A percentile compares a stretch with the other conserved stretches of the same genome.
These are phyloP conservation scores for Paraescarpia echinospica DNA, from an alignment of 1,140 invertebrate genomes.

Conservation along the genomic window DNA sequence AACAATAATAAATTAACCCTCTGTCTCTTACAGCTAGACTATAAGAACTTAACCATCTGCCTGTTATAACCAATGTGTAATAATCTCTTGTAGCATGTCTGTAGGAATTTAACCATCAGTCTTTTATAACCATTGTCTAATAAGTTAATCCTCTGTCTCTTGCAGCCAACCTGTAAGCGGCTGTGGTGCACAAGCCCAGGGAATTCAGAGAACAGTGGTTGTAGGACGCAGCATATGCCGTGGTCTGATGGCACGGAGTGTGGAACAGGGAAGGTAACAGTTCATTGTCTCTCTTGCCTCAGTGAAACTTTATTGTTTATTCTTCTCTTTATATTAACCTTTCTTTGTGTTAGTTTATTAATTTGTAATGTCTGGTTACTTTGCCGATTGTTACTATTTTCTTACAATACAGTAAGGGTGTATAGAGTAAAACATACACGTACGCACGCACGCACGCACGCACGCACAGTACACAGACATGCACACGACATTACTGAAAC, in stretches of 20 bases:
- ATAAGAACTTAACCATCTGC: no score
- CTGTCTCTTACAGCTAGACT: not conserved
- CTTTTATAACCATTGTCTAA: not conserved
- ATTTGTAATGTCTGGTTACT: not conserved
- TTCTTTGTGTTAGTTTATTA: not conserved
- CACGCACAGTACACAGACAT: no score
- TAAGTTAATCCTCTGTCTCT: conserved; percentile 35
- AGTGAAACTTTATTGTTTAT: not conserved
- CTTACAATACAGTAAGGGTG: not conserved
- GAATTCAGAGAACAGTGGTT: conserved; percentile 55
- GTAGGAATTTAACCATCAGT: not conserved
- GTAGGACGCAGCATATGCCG: conserved; percentile 81
- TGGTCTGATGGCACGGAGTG: conserved; percentile 92
- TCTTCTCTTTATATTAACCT: not conserved
- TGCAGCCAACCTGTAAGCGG: conserved; percentile 71
- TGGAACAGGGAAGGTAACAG: conserved; percentile 35
- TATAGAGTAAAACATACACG: not conserved
- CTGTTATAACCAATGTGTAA: no score
- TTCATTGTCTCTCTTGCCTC: not conserved
- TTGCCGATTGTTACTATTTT: not conserved
- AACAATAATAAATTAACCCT: not conserved
- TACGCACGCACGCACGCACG: no score
- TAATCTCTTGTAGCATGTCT: not conserved
- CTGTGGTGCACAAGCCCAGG: conserved; percentile 76
- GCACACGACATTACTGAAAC: not conserved